Conservation (phyloP, 2,113 vertebrate species). For the Pyrgilauda ruficollis region DNA sequence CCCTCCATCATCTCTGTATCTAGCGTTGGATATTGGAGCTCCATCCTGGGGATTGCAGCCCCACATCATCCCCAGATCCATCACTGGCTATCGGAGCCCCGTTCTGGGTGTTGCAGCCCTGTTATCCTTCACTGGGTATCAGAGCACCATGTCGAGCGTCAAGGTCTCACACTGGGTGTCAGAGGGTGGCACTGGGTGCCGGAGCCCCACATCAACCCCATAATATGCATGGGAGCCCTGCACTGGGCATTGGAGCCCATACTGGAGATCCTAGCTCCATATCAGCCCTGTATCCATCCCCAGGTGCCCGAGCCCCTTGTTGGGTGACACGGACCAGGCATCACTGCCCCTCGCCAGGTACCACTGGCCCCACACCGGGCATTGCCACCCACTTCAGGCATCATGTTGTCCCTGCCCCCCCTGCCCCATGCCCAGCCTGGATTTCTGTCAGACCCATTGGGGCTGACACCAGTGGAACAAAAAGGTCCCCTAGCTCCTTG, state of each 20-base stretch:
- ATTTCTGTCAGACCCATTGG: neutral
- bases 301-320: neutral
- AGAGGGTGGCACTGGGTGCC: neutral
- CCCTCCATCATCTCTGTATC: neutral
- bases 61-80: neutral
- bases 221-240: neutral
- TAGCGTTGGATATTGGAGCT: neutral
- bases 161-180: neutral
- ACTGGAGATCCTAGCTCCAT: rapidly evolving
- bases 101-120: neutral
- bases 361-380: neutral
- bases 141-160: neutral
- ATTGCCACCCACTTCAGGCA: neutral
- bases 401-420: rapidly evolving
- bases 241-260: rapidly evolving
- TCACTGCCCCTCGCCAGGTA: neutral
- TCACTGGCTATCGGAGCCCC: neutral
- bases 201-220: neutral
- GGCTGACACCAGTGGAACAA: neutral
- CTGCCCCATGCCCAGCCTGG: rapidly evolving
- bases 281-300: neutral
- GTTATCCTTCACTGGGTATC: neutral
- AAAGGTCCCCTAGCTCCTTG: neutral
- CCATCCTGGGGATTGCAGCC: neutral
- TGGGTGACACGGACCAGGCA: neutral